phyloP scores from a whole-genome alignment of 2,113 vertebrate genomes.

The Marcusenius ussheri region DNA sequence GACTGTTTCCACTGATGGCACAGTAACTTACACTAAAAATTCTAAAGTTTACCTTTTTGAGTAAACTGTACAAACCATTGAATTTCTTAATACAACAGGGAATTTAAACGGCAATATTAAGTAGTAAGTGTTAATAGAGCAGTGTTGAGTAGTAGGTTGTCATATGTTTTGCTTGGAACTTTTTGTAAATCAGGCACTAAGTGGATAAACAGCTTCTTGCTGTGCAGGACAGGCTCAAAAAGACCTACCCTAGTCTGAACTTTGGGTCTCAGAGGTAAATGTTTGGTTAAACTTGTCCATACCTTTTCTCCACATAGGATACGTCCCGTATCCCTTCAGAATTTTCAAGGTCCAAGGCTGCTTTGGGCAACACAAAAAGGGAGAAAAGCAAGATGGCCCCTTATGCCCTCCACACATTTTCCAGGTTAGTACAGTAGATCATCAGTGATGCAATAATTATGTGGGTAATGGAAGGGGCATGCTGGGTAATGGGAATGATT shows the following conservation, averaged over 20 bases:
- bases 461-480: neutral
- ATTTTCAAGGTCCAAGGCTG: slow-evolving; percentile 33
- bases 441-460: neutral
- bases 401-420: slow-evolving; percentile 37
- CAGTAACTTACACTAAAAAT: neutral
- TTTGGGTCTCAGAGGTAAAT: neutral
- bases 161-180: neutral
- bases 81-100: neutral
- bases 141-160: neutral
- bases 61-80: neutral
- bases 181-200: neutral
- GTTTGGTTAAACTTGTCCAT: neutral
- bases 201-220: neutral
- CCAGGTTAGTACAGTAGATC: slow-evolving; percentile 45
- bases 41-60: neutral
- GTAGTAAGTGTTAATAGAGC: neutral
- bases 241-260: neutral
- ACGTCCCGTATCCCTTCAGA: slow-evolving; percentile 32
- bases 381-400: slow-evolving; percentile 38
- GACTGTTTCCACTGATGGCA: neutral
- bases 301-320: neutral
- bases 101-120: neutral
- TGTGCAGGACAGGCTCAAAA: neutral
- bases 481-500: neutral
- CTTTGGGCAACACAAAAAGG: slow-evolving; percentile 35